Percentiles rank a stretch among this genome's conserved stretches.
Evolutionary conservation across 2,888 invertebrate species (phyloP).

Genomic region (Ochropleura leucogaster): DNA sequence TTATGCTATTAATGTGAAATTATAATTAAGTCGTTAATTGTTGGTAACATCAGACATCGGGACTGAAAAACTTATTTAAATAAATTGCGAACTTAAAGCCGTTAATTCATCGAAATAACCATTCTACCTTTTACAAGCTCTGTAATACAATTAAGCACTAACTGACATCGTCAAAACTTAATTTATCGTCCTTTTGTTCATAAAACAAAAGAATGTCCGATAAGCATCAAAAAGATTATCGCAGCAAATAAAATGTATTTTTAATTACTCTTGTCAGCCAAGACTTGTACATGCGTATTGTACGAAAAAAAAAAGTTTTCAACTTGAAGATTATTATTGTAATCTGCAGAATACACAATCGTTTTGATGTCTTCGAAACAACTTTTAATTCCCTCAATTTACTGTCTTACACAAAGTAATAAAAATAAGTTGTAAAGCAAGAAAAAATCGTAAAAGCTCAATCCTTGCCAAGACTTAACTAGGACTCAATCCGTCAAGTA

Average conservation of each 20-base stretch:
- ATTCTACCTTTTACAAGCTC: background rate
- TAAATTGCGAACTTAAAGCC: too few relatives aligned
- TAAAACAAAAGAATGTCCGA: slow-evolving; percentile 7
- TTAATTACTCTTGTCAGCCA: slow-evolving; percentile 25
- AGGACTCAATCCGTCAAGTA: slow-evolving; percentile 54
- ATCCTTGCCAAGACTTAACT: slow-evolving; percentile 39
- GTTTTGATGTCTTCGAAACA: background rate
- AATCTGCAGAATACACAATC: slow-evolving; percentile 20
- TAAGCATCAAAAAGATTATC: slow-evolving; percentile 21
- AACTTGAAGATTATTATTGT: slow-evolving; percentile 15
- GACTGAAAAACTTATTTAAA: too few relatives aligned
- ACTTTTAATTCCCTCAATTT: slow-evolving; percentile 24
- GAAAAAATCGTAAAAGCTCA: slow-evolving; percentile 13
- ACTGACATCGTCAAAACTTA: background rate
- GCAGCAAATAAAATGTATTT: slow-evolving; percentile 23
- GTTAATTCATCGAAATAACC: too few relatives aligned
- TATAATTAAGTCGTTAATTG: background rate
- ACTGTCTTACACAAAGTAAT: background rate
- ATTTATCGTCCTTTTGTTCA: background rate
- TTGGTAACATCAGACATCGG: too few relatives aligned
- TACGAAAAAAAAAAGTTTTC: background rate
- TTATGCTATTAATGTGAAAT: background rate
- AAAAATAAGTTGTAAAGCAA: slow-evolving; percentile 12
- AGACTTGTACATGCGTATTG: background rate
- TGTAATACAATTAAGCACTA: background rate